Evolutionary conservation across 2,888 invertebrate genomes (phyloP).

Genomic region (Onthophagus sagittarius): DNA sequence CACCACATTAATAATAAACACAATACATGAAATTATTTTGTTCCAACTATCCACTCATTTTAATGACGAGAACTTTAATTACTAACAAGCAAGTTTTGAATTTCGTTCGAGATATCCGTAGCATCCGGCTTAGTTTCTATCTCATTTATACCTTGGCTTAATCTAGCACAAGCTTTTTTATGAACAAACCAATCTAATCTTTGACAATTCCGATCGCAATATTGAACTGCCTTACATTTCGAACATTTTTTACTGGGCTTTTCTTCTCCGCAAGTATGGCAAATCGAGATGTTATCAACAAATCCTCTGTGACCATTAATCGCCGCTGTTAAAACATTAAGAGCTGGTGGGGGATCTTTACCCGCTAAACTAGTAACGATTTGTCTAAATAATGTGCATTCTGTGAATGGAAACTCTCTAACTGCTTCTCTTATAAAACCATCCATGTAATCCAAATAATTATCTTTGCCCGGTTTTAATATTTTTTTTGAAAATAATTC

Average conservation of each 20-base stretch:
- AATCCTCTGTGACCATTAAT: slow-evolving; percentile 88
- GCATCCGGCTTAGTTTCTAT: slow-evolving; percentile 32
- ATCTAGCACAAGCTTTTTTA: slow-evolving; percentile 76
- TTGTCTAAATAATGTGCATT: slow-evolving; percentile 86
- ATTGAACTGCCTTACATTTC: slow-evolving; percentile 88
- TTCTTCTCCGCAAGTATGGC: slow-evolving; percentile 84
- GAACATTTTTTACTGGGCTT: slow-evolving; percentile 91
- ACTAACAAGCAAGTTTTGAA: slow-evolving; percentile 39
- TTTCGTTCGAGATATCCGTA: slow-evolving; percentile 36
- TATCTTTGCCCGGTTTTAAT: slow-evolving; percentile 71
- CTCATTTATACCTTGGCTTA: slow-evolving; percentile 42
- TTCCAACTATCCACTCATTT: too few relatives aligned
- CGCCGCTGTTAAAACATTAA: slow-evolving; percentile 70
- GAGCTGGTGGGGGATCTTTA: slow-evolving; percentile 67
- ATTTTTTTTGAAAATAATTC: slow-evolving; percentile 74
- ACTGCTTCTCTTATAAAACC: slow-evolving; percentile 80
- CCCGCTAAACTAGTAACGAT: slow-evolving; percentile 74
- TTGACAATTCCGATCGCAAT: slow-evolving; percentile 94
- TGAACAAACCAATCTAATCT: slow-evolving; percentile 89
- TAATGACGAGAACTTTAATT: slow-evolving; percentile 17
- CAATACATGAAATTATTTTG: too few relatives aligned
- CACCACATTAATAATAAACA: too few relatives aligned
- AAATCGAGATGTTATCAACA: slow-evolving; percentile 62
- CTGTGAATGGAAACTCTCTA: slow-evolving; percentile 85
- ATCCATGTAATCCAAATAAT: slow-evolving; percentile 60